A percentile compares a stretch with the other conserved stretches of the same genome.
These are phyloP conservation scores for Corvus cornix DNA, from an alignment of 2,113 vertebrate genomes.

Conservation along the genomic window DNA sequence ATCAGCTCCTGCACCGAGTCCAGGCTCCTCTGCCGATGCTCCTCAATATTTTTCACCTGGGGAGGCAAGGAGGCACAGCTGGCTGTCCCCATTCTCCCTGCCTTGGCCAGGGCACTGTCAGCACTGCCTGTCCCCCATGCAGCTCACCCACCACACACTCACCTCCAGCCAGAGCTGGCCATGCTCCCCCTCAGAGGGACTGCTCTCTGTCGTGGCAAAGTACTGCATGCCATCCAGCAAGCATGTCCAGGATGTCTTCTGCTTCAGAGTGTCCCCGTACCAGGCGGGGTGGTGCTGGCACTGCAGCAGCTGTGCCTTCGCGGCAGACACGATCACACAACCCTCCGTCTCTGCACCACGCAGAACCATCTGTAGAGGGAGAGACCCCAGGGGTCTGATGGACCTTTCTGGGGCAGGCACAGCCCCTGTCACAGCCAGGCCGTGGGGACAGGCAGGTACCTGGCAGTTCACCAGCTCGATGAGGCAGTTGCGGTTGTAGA, in stretches of 20 bases:
- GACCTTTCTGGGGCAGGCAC: background rate
- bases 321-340: conserved; percentile 93
- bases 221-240: conserved; percentile 97
- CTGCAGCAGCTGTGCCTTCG: conserved; percentile 94
- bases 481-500: conserved; percentile 97
- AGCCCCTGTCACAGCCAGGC: background rate
- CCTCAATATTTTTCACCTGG: conserved; percentile 97
- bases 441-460: conserved; percentile 64
- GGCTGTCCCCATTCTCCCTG: background rate
- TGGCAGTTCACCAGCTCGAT: conserved; percentile 98
- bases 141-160: background rate
- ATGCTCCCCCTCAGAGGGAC: conserved; percentile 87
- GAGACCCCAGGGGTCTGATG: background rate
- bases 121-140: fast-evolving
- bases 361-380: conserved; percentile 86
- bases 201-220: conserved; percentile 94
- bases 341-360: conserved; percentile 94
- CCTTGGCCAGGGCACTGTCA: background rate
- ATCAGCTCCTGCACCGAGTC: conserved; percentile 97
- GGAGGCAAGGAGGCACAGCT: background rate
- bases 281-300: conserved; percentile 95
- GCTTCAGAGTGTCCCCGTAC: conserved; percentile 94
- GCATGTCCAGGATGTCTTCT: conserved; percentile 98
- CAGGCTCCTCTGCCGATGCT: conserved; percentile 89
- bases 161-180: conserved; percentile 96